Evolutionary conservation across 2,888 invertebrate genomes (phyloP).

Genomic region (Odontocolon sp.): DNA sequence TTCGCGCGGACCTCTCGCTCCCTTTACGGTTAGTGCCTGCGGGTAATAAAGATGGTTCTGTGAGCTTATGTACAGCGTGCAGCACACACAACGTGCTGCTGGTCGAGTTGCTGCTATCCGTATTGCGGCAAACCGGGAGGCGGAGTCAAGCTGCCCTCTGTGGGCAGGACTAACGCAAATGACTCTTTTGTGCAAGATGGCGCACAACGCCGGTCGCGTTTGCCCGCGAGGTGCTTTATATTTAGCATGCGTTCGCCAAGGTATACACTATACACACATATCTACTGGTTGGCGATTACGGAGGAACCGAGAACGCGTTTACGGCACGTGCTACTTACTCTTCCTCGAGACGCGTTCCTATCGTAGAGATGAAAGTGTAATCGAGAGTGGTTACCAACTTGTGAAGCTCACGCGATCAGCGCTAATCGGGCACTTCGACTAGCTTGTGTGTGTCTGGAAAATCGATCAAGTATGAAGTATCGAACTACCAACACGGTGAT

Average conservation of each 20-base stretch:
- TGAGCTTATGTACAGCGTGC: conserved; percentile 73
- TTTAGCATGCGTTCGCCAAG: conserved; percentile 74
- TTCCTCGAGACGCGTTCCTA: too few relatives aligned
- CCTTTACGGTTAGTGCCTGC: conserved; percentile 78
- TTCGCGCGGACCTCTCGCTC: conserved; percentile 70
- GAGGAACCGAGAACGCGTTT: conserved; percentile 24
- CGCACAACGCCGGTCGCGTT: conserved; percentile 68
- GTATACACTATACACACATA: conserved; percentile 9
- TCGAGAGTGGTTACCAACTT: too few relatives aligned
- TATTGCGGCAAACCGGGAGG: conserved; percentile 79
- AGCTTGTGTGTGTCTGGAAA: too few relatives aligned
- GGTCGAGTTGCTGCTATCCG: conserved; percentile 39
- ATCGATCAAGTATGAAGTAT: too few relatives aligned
- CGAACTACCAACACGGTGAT: too few relatives aligned
- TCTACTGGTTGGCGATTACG: conserved; percentile 11
- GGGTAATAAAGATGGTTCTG: conserved; percentile 82
- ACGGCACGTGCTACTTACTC: too few relatives aligned
- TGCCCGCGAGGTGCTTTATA: conserved; percentile 76
- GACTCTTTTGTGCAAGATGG: conserved; percentile 83
- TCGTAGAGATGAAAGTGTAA: too few relatives aligned
- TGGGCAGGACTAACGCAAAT: conserved; percentile 83
- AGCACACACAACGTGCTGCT: conserved; percentile 34
- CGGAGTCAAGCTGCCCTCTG: conserved; percentile 82
- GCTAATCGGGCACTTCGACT: too few relatives aligned
- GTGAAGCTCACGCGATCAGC: too few relatives aligned